These are phyloP conservation scores for Myotis yumanensis DNA, from an alignment of 2,113 vertebrate species.

Conservation along the genomic window DNA sequence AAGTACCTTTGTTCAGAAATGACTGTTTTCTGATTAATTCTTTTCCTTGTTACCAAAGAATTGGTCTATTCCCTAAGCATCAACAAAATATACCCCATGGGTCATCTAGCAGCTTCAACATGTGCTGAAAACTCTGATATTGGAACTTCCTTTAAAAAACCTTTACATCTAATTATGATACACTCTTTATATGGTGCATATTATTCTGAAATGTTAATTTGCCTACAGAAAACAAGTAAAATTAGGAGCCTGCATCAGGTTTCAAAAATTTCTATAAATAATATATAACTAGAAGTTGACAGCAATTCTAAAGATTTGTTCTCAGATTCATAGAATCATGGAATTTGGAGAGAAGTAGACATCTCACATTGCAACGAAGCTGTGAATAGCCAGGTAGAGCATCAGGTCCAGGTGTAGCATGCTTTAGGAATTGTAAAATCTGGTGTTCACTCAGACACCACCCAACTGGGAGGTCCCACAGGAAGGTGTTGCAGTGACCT, in stretches of 20 bases:
- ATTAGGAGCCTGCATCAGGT: not conserved
- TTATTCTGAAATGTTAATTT: slow-evolving; percentile 35
- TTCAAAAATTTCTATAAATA: slow-evolving; percentile 18
- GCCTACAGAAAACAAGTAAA: not conserved
- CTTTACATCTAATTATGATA: not conserved
- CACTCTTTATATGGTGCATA: not conserved
- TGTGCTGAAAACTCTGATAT: not conserved
- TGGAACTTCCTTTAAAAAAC: not conserved
- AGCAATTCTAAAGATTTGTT: not conserved
- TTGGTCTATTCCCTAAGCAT: not conserved
- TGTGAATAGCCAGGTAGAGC: not conserved
- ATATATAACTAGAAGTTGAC: not conserved
- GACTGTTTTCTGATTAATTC: not conserved
- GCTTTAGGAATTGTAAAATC: not conserved
- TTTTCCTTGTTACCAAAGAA: not conserved
- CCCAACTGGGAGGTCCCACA: not conserved
- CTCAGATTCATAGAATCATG: not conserved
- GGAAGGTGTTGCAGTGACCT: not conserved
- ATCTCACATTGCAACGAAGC: not conserved
- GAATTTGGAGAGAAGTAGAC: not conserved
- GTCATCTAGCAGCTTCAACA: not conserved
- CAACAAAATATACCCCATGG: not conserved
- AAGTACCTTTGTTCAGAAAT: slow-evolving; percentile 10
- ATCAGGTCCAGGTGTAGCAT: not conserved
- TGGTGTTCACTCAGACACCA: not conserved